Base-by-base conservation (phyloP, 2,797 vertebrate genomes). In the Falco biarmicus region DNA sequence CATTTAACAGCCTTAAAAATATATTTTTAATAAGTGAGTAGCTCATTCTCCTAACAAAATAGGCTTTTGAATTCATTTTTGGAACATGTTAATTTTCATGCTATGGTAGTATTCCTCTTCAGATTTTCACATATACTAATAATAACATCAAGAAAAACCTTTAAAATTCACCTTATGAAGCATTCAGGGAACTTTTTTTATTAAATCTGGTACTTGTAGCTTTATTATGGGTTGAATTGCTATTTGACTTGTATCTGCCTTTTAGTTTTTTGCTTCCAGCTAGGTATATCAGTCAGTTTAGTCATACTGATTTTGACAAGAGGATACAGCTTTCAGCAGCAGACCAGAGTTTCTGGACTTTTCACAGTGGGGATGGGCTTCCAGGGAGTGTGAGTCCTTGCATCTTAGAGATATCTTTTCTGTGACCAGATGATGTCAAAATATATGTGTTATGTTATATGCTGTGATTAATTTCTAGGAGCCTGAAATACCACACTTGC, bases 1-100 rank as follows among this genome's bases (percentile, higher is more conserved):
- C 50, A 57, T 86, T 91, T 84, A 91, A 69, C 9, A 69, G 29
- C 26, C 65, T 93, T 83, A 75, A 95, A 94, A 91, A 71, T 26
- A 85, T 39, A 32, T 64, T 83, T 96, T 90, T 81, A 94, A 86
- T 93, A 95, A 85, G 48, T 4, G 54, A 60, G 34, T 63, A 39
- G 19, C 24, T 89, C 7, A 12, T 73, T 94, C 12, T 14, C 9
- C 34, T 68, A 71, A 45, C 6, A 51, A 86, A 88, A 69, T 39
- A 73, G n/a, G 9, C 16, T 68, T 86, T 88, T 53, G 37, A 24
- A 28, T 80, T 74, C 31, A 56, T 74, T 93, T 82, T 78, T 86
- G n/a, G n/a, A 65, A 79, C 6, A 20, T 29, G 12, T 57, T 93
- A 54, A 54, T 65, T 82, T 91, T 48, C 48, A 45, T 32, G 15